Evolutionary conservation across 2,888 invertebrate genomes (phyloP).

Genomic region (Tanypteryx hageni): DNA sequence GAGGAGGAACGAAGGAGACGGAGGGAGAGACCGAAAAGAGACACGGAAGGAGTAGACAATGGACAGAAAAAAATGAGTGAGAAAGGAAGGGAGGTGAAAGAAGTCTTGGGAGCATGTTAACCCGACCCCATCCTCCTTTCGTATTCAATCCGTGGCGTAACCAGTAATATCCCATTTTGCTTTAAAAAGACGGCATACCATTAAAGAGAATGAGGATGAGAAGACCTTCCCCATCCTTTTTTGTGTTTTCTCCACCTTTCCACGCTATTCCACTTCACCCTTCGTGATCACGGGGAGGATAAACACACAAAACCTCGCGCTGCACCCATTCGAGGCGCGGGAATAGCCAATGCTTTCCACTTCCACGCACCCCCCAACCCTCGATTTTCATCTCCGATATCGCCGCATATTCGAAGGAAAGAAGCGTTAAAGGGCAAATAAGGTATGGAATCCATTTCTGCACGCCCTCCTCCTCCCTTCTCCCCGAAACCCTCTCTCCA

Average conservation of each 20-base stretch:
- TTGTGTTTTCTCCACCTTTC: background rate
- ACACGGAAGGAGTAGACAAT: no score
- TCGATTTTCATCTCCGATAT: no score
- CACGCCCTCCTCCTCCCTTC: background rate
- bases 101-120: background rate
- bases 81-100: background rate
- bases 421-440: no score
- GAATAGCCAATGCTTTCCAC: constrained; percentile 9
- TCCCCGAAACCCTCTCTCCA: background rate
- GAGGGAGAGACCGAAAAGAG: no score
- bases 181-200: background rate
- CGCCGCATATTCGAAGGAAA: no score
- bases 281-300: background rate
- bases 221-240: background rate
- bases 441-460: no score
- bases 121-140: background rate
- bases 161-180: background rate
- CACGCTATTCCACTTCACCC: background rate
- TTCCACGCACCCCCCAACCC: background rate
- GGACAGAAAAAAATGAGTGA: no score
- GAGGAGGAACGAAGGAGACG: no score
- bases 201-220: background rate
- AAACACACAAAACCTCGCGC: background rate
- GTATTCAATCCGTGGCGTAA: background rate
- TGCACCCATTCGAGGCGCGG: background rate